Base-by-base conservation (phyloP, 2,113 vertebrate species). In the Mionectes macconnelli region DNA sequence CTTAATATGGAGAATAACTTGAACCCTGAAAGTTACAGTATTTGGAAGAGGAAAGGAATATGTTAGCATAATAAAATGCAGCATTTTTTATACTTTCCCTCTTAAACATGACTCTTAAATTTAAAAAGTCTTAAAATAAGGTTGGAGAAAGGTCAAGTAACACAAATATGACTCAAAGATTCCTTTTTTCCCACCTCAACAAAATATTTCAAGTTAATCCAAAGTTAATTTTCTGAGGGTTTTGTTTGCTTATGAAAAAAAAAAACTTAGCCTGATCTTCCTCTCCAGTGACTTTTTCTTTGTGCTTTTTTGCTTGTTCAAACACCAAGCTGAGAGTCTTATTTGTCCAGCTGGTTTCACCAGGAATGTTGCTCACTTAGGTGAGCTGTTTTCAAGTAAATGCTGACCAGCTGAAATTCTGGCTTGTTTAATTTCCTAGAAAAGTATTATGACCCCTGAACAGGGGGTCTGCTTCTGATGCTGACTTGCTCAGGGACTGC, bases 271-370 rank as follows among this genome's bases (percentile, higher is more conserved):
- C 44, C 60, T 68, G 60, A 24, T 93, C 91, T 96, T 95, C 75
- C 74, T 89, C 73, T 91, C 66, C n/a, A 37, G 57, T 84, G 94
- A 72, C 91, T 84, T 94, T 95, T 89, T 52, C 86, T 89, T 89
- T 94, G 84, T 84, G 81, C 42, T 39, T 94, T 96, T 93, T 79
- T 87, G 40, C 87, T 94, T 96, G 84, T 84, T 93, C 89, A 96
- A 82, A 91, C 6, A 27, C 66, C 74, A 93, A 82, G 89, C 87
- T 72, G 69, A 81, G 92, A 81, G 77, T 64, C 69, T 79, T 96
- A 96, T 96, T 96, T 97, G 93, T 89, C 84, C 95, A 96, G 93
- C 94, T 97, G 95, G 73, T 68, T 93, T 93, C 40, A 57, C 68
- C 77, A 79, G 84, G 77, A 93, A 37, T 64, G 81, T 69, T 84